Conservation (phyloP, 2,113 vertebrate genomes). For the Acanthisitta chloris region DNA sequence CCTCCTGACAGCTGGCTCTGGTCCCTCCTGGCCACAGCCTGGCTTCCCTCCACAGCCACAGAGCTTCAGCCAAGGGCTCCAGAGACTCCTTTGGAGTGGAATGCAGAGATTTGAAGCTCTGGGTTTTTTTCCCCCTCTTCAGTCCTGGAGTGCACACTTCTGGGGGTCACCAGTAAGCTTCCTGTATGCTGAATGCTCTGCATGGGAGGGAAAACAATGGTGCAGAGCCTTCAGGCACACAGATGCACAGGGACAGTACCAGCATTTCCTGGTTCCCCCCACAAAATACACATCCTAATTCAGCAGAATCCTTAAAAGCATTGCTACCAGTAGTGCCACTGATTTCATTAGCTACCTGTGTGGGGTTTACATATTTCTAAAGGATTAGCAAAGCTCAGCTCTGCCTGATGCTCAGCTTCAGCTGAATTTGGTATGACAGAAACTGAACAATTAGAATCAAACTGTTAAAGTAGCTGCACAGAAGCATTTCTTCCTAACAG, state of each 20-base stretch:
- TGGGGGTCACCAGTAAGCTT: not conserved
- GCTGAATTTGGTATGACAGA: not conserved
- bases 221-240: not conserved
- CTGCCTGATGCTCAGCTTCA: not conserved
- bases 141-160: not conserved
- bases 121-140: not conserved
- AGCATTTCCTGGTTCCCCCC: not conserved
- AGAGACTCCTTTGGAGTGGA: not conserved
- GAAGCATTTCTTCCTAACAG: not conserved
- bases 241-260: not conserved
- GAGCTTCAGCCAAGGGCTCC: not conserved
- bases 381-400: not conserved
- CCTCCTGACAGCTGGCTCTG: not conserved
- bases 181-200: not conserved
- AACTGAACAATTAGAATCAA: not conserved
- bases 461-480: not conserved
- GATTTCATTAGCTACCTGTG: not conserved
- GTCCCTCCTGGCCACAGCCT: not conserved
- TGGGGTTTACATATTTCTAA: not conserved
- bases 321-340: not conserved
- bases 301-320: not conserved
- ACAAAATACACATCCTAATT: not conserved
- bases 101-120: not conserved
- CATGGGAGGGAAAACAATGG: not conserved
- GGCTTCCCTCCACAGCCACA: not conserved